These are phyloP conservation scores for Parotocinclus haroldoi DNA, from an alignment of 2,797 vertebrate genomes.

Conservation along the genomic window DNA sequence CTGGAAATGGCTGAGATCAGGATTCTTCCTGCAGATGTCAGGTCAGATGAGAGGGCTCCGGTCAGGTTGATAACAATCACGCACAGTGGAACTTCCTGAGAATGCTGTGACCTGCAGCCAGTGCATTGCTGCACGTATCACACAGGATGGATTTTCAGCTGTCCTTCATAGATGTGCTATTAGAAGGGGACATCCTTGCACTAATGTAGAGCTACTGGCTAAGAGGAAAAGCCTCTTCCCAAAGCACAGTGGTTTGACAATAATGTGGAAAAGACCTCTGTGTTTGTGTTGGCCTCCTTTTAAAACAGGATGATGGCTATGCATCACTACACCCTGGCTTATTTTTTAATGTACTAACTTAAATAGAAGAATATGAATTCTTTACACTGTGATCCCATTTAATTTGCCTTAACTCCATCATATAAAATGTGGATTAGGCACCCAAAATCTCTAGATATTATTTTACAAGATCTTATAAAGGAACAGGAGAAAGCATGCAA, in stretches of 20 bases:
- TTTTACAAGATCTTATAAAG: conserved; percentile 18
- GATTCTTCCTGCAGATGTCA: conserved; percentile 60
- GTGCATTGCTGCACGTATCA: conserved; percentile 32
- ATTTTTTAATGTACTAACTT: conserved; percentile 33
- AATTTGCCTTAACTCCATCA: conserved; percentile 46
- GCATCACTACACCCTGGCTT: conserved; percentile 10
- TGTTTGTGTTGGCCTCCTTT: conserved; percentile 64
- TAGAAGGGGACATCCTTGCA: conserved; percentile 62
- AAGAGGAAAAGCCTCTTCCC: conserved; percentile 62
- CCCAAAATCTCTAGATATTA: conserved; percentile 28
- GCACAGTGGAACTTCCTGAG: conserved; percentile 43
- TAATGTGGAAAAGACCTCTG: conserved; percentile 56
- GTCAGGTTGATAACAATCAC: conserved; percentile 43
- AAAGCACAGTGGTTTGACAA: conserved; percentile 48
- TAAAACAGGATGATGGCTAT: conserved; percentile 37
- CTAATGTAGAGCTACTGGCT: conserved; percentile 56
- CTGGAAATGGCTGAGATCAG: conserved; percentile 47
- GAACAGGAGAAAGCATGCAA: conserved; percentile 5
- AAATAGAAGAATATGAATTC: conserved; percentile 29
- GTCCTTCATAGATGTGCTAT: conserved; percentile 64
- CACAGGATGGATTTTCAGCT: conserved; percentile 52
- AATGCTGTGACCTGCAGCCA: conserved; percentile 23
- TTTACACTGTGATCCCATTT: conserved; percentile 32
- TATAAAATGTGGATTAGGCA: conserved; percentile 21
- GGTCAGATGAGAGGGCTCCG: conserved; percentile 42